phyloP scores from a whole-genome alignment of 1,140 invertebrate genomes.

The Aphaenogaster floridana region DNA sequence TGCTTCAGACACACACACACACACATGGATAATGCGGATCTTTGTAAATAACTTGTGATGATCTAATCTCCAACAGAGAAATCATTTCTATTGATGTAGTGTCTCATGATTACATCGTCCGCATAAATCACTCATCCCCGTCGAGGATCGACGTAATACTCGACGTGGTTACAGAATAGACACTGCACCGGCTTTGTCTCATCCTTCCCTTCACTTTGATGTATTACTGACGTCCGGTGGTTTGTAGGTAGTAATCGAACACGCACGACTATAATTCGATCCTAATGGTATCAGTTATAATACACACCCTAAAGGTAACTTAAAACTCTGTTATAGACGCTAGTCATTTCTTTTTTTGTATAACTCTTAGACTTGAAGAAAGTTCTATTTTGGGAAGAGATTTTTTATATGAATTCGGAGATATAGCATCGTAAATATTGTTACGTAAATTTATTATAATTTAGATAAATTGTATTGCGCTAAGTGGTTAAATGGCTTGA shows the following conservation, averaged over 20 bases:
- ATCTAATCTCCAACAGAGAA: not conserved
- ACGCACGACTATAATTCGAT: constrained; percentile 34
- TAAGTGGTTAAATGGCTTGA: not conserved
- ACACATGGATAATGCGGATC: not conserved
- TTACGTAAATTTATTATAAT: not conserved
- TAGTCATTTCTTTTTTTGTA: not conserved
- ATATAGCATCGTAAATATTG: not conserved
- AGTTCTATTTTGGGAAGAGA: not conserved
- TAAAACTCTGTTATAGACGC: constrained; percentile 9
- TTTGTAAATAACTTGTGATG: not conserved
- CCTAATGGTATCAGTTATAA: constrained; percentile 47
- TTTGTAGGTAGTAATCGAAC: constrained; percentile 31
- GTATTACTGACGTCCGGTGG: constrained; percentile 28
- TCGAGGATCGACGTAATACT: constrained; percentile 43
- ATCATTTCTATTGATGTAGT: constrained; percentile 18
- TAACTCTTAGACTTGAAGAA: not conserved
- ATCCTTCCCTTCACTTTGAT: constrained; percentile 48
- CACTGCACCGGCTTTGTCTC: constrained; percentile 42
- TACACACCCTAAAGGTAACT: constrained; percentile 1
- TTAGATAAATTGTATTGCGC: not conserved
- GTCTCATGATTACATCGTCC: constrained; percentile 3
- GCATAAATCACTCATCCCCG: constrained; percentile 45
- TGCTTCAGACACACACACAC: too few species aligned
- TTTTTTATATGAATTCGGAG: not conserved
- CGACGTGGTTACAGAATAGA: constrained; percentile 43